phyloP scores from a whole-genome alignment of 1,140 invertebrate genomes.

The Diprion similis region DNA sequence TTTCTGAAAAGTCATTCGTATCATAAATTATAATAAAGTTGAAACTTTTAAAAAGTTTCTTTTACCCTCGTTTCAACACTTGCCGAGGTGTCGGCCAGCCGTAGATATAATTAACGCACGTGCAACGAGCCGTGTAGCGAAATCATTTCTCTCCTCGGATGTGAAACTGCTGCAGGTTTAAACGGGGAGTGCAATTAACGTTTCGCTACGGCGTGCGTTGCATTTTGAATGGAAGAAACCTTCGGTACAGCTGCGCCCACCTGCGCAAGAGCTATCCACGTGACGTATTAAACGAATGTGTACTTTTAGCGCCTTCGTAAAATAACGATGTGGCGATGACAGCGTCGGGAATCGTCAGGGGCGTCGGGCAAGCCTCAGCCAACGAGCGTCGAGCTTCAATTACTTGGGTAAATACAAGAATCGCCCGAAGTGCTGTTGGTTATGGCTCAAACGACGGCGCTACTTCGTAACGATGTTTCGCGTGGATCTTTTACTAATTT shows the following conservation, averaged over 20 bases:
- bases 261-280: no score
- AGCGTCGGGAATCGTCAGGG: neutral
- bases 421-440: constrained; percentile 1
- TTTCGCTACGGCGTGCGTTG: neutral
- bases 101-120: neutral
- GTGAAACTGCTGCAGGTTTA: neutral
- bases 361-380: neutral
- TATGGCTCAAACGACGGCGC: neutral
- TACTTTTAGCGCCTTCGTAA: neutral
- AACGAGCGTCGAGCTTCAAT: constrained; percentile 7
- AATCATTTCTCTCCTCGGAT: no score
- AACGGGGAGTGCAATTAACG: neutral
- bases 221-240: no score
- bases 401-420: constrained; percentile 5
- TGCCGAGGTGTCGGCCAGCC: neutral
- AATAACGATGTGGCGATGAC: neutral
- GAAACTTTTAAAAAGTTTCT: no score
- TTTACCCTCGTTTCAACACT: no score
- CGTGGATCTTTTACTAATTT: constrained; percentile 1
- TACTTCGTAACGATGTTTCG: constrained; percentile 3
- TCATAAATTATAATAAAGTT: no score
- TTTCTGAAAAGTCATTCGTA: no score
- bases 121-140: neutral
- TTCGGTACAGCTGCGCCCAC: no score
- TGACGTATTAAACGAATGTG: no score